Base-by-base conservation (phyloP, 2,797 vertebrate species). In the Helarctos malayanus region DNA sequence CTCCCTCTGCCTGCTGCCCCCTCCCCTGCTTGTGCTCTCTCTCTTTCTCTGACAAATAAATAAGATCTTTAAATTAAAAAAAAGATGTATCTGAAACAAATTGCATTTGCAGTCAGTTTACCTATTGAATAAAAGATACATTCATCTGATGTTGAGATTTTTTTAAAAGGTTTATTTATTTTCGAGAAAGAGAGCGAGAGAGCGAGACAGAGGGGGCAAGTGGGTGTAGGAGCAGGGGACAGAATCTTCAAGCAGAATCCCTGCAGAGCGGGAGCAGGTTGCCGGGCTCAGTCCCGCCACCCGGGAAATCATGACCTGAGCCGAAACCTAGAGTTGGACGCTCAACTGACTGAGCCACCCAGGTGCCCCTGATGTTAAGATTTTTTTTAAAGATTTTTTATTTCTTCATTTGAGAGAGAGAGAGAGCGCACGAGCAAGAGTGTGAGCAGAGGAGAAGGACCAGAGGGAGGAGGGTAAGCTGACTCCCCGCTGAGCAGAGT, bases 21-120 rank as follows among this genome's bases (percentile, higher is more conserved):
- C 59, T 29, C 13, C 61, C 29, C 13, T 32, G 29, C 29, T 63
- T 63, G 29, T 63, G 61, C 61, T 63, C 29, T 63, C 29, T 63
- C 29, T 63, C 61, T 63, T 63, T 63, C 29, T 63, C 61, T 32
- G 61, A 63, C 29, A 63, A 32, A 63, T 63, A 63, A n/a, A 63
- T n/a, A 65, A 65, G 29, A 65, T n/a, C 29, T 65, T n/a, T 13
- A 2, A 61, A 61, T 15, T 16, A 63, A 63, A 16, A 61, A 29
- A 88, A 91, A 75, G 19, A 63, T 56, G 38, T 57, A 69, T 85
- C 78, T 88, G 87, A 93, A 73, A 65, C 56, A 95, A 96, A 91
- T 5, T 56, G 35, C 52, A 56, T 61, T 61, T 82, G n/a, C 25
- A 63, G 52, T 92, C 73, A 79, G 47, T 89, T 81, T 75, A 52